These are phyloP conservation scores for Agonopterix arenella DNA, from an alignment of 2,888 invertebrate genomes.

Conservation along the genomic window DNA sequence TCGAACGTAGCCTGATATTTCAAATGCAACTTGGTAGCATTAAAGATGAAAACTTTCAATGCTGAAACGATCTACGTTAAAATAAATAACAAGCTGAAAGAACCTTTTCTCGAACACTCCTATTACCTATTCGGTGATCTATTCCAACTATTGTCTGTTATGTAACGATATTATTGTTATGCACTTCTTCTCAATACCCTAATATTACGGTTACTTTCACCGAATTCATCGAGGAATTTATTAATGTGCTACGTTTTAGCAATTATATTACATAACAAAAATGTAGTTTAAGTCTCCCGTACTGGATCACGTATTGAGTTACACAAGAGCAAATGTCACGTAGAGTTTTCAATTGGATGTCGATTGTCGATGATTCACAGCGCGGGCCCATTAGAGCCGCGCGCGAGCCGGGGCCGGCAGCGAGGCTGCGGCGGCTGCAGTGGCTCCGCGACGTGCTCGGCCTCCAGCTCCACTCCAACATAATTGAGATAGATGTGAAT, in stretches of 20 bases:
- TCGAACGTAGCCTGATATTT: no score
- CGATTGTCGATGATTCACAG: conserved; percentile 45
- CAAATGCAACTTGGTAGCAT: no score
- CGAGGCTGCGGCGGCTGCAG: neutral
- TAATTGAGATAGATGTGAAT: conserved; percentile 48
- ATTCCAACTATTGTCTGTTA: neutral
- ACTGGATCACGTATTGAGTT: conserved; percentile 68
- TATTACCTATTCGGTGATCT: no score
- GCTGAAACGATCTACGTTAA: no score
- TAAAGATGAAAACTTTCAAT: no score
- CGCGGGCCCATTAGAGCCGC: conserved; percentile 23
- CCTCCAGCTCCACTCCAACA: conserved; percentile 28
- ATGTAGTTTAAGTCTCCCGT: conserved; percentile 40
- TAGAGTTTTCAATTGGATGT: conserved; percentile 47
- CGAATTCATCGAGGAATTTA: conserved; percentile 51
- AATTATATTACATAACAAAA: conserved; percentile 65
- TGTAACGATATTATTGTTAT: neutral
- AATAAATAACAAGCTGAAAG: no score
- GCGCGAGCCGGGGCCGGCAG: conserved; percentile 1
- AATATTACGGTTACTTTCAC: conserved; percentile 49
- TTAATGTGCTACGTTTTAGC: conserved; percentile 39
- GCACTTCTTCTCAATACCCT: conserved; percentile 4
- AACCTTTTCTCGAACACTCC: no score
- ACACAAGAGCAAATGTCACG: conserved; percentile 62
- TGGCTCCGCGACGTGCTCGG: conserved; percentile 27